Evolutionary conservation across 2,113 vertebrate species (phyloP).

Genomic region (Percina caprodes): DNA sequence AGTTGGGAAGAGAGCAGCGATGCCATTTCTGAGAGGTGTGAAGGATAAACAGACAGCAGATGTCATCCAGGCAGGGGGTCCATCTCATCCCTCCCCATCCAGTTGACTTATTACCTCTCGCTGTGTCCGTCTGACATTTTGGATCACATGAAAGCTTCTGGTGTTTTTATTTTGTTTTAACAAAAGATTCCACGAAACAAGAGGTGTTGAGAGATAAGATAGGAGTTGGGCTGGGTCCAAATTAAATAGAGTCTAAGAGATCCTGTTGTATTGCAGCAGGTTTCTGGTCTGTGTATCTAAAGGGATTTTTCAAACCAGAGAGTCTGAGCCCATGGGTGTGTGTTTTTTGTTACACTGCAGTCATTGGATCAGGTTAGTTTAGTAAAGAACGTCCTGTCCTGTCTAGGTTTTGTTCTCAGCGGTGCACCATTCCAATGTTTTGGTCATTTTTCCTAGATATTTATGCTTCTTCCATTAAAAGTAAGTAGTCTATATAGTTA

Average conservation of each 20-base stretch:
- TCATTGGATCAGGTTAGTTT: no score
- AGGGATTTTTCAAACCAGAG: no score
- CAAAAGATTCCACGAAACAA: not conserved
- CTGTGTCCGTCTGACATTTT: conserved; percentile 22
- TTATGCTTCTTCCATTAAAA: no score
- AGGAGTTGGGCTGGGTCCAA: not conserved
- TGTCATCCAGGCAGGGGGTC: conserved; percentile 71
- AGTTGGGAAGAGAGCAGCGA: conserved; percentile 12
- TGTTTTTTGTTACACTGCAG: no score
- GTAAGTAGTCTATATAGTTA: no score
- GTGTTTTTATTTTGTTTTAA: not conserved
- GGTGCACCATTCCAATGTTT: no score
- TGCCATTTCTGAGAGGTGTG: conserved; percentile 55
- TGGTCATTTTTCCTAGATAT: no score
- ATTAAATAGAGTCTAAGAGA: not conserved
- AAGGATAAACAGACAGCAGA: conserved; percentile 79
- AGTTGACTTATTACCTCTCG: conserved; percentile 45
- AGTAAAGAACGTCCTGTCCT: no score
- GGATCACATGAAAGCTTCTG: not conserved
- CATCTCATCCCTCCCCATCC: conserved; percentile 48
- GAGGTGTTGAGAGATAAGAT: not conserved
- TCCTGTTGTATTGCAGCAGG: not conserved
- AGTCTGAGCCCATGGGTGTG: no score
- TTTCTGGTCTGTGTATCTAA: not conserved
- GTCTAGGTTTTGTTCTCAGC: no score